Conservation (phyloP, 2,888 invertebrate genomes). For the Hirtodrosophila histrioides region DNA sequence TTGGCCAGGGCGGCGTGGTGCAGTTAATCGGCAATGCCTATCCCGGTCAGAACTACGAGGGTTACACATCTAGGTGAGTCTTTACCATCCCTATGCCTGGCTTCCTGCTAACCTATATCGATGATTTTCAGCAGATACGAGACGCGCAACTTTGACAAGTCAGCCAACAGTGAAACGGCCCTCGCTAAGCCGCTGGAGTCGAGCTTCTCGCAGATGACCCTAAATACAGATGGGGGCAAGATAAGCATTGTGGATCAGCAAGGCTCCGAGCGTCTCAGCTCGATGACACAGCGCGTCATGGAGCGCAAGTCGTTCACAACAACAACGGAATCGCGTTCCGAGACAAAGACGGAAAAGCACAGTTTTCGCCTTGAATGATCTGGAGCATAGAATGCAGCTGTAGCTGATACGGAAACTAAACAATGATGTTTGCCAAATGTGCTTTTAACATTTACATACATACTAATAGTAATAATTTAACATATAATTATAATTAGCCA, state of each 20-base stretch:
- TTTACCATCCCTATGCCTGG: no score
- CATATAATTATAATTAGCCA: conserved; percentile 74
- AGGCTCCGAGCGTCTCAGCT: conserved; percentile 83
- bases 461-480: conserved; percentile 79
- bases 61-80: conserved; percentile 88
- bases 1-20: conserved; percentile 83
- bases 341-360: conserved; percentile 84
- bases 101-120: neutral
- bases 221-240: conserved; percentile 83
- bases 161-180: conserved; percentile 66
- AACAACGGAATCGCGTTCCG: conserved; percentile 83
- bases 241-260: conserved; percentile 82
- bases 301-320: conserved; percentile 84
- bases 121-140: conserved; percentile 80
- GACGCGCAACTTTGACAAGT: conserved; percentile 83
- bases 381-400: conserved; percentile 13
- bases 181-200: conserved; percentile 80
- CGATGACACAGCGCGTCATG: conserved; percentile 84
- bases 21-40: conserved; percentile 77
- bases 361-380: conserved; percentile 84
- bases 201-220: conserved; percentile 82
- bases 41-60: conserved; percentile 86
- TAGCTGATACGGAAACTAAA: conserved; percentile 26
- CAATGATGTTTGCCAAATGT: conserved; percentile 80
- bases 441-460: conserved; percentile 81